Evolutionary conservation across 2,888 invertebrate species (phyloP), one percentile per base, ranked within the genome.

Genomic region (Clusia tigrina): DNA sequence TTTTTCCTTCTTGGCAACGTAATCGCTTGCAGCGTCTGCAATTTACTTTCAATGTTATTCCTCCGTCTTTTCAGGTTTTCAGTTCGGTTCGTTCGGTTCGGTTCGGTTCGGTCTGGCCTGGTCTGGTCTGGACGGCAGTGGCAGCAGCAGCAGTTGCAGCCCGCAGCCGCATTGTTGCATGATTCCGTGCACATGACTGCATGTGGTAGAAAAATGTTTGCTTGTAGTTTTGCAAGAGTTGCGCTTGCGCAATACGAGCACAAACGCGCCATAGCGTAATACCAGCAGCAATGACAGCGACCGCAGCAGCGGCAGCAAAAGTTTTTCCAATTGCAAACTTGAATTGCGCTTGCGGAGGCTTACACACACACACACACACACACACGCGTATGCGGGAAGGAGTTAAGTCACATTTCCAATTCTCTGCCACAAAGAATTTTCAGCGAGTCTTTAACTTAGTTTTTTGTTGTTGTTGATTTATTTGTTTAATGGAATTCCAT

Each of bases 11-110:
- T 42, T 42, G n/a, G 37, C 22, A 20, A 25, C 37, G 22, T 22
- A 37, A 32, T 20, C 20, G 18, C 22, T 9, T 1, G n/a, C 20
- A 3, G 26, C 17, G 20, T 54, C 20, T 54, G 58, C 23, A 26
- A 46, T 52, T 60, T 60, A 60, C 53, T 60, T 60, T 60, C 54
- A 60, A 60, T 60, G 54, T 42, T 42, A 60, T 37, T 32, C 54
- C 15, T 1, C 1, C 25, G 12, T 26, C 32, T 54, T 17, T 26
- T 54, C 48, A 6, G 42, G 42, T n/a, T n/a, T n/a, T n/a, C 42
- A 42, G 42, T n/a, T 42, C n/a, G 42, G 32, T 51, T 51, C 51
- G 23, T 55, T 37, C 42, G 23, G n/a, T 25, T 54, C 25, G 1
- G 22, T 46, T 25, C 24, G 17, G n/a, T n/a, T n/a, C n/a, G n/a